Evolutionary conservation across 2,888 invertebrate species (phyloP), one percentile per base, ranked within the genome.

Genomic region (Loripinus fragilis): DNA sequence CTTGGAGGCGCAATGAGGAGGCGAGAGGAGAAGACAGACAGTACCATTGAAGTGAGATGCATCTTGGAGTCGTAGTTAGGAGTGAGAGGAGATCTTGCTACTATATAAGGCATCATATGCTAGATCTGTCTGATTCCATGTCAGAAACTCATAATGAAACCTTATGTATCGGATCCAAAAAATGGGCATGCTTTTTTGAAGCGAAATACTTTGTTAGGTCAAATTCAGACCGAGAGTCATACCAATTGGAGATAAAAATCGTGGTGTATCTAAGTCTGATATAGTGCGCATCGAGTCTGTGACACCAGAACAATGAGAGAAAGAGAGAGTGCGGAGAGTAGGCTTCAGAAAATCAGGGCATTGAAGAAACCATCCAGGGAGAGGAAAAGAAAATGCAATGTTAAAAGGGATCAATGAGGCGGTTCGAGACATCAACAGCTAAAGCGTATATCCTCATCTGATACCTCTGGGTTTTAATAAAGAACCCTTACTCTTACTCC

Each of bases 271-370:
- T 38, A 65, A 65, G 65, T 28, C 33, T 3, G 65, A 65, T 33
- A 33, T 33, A 33, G 65, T 65, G 25, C 30, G 65, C 65, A 33
- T 65, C 35, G 33, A 65, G 30, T 33, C 65, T 20, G 65, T 33
- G 65, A 65, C 30, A 35, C 65, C 65, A 12, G 65, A 35, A 25
- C 65, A 65, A 65, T n/a, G n/a, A n/a, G n/a, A n/a, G n/a, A n/a
- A n/a, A n/a, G n/a, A n/a, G n/a, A n/a, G n/a, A n/a, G n/a, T n/a
- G n/a, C n/a, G n/a, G n/a, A n/a, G n/a, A n/a, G n/a, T n/a, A n/a
- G n/a, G n/a, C n/a, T n/a, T n/a, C n/a, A n/a, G n/a, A n/a, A n/a
- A n/a, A n/a, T n/a, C n/a, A n/a, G n/a, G n/a, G n/a, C n/a, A n/a
- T n/a, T n/a, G n/a, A n/a, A n/a, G n/a, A n/a, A n/a, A n/a, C n/a